Base-by-base conservation (phyloP, 2,797 vertebrate genomes). In the Pseudopleuronectes americanus region DNA sequence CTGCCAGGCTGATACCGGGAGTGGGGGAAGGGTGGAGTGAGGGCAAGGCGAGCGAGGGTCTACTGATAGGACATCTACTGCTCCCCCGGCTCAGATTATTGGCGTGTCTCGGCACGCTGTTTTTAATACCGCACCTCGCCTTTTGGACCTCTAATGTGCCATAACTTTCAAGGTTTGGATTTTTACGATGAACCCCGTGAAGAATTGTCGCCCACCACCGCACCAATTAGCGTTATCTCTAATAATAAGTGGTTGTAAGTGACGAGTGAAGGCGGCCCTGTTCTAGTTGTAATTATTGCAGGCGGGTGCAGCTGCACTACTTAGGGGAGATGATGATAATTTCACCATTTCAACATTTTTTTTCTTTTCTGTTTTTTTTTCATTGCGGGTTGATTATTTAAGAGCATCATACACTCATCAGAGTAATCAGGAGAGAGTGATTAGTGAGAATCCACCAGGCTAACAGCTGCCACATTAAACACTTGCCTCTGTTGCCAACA, bases 1-100 rank as follows among this genome's bases (percentile, higher is more conserved):
- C 96, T 99, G 96, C 96, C 94, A 93, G 95, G 95, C 95, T 95
- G 95, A 92, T 90, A 89, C 86, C 83, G 60, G 92, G 95, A 74
- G 67, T 86, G 81, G 86, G 84, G 88, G 87, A 83, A 78, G 88
- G 89, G 88, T 75, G 86, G 80, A 87, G 84, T 51, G 84, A 89
- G 90, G 90, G 86, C 89, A 89, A 83, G 76, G 76, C 85, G 89
- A 88, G 87, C 82, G 33, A 77, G 86, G 89, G 87, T 83, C 86
- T 83, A 84, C 87, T 87, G 81, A 89, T 83, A 86, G 90, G 83
- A 89, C 87, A 78, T 89, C 87, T 90, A 90, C 85, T 76, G 66
- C 90, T 87, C 92, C 90, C 89, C 84, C 22, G 80, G 75, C 87
- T 89, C 90, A 72, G 85, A 84, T 90, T 87, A 88, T 92, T 69